Conservation (phyloP, 2,888 invertebrate genomes). For the Miltochrista miniata region DNA sequence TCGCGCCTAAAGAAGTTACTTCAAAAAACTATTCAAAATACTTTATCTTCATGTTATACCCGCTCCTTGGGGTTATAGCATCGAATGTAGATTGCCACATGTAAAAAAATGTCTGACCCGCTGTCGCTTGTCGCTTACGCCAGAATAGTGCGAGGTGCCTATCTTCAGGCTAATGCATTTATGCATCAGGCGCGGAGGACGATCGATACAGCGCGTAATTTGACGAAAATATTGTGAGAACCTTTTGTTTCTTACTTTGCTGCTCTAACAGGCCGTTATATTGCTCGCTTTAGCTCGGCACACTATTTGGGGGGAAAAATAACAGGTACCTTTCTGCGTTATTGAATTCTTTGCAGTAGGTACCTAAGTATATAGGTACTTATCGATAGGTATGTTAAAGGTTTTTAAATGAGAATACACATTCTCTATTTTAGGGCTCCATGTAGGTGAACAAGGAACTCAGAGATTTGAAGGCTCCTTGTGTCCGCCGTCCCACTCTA, state of each 20-base stretch:
- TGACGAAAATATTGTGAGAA: conserved; percentile 64
- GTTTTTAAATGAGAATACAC: too few relatives aligned
- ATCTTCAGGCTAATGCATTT: conserved; percentile 82
- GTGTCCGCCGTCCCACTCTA: too few relatives aligned
- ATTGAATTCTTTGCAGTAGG: not conserved
- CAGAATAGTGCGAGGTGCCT: conserved; percentile 68
- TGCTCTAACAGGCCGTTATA: conserved; percentile 33
- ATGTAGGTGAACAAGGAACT: too few relatives aligned
- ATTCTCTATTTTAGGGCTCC: too few relatives aligned
- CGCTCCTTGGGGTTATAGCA: too few relatives aligned
- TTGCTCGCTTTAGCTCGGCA: conserved; percentile 28
- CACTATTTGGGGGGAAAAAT: not conserved
- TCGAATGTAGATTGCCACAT: too few relatives aligned
- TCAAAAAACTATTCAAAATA: too few relatives aligned
- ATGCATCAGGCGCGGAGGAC: conserved; percentile 70
- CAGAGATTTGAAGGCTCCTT: too few relatives aligned
- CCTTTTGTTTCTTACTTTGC: conserved; percentile 51
- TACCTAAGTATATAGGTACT: not conserved
- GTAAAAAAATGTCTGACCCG: too few relatives aligned
- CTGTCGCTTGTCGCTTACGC: conserved; percentile 27
- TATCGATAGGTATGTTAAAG: too few relatives aligned
- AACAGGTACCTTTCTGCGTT: conserved; percentile 1
- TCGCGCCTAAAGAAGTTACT: too few relatives aligned
- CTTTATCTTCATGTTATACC: not conserved
- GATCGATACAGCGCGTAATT: conserved; percentile 77